Evolutionary conservation across 2,888 invertebrate genomes (phyloP), one percentile per base, ranked within the genome.

Genomic region (Lampropteryx suffumata): DNA sequence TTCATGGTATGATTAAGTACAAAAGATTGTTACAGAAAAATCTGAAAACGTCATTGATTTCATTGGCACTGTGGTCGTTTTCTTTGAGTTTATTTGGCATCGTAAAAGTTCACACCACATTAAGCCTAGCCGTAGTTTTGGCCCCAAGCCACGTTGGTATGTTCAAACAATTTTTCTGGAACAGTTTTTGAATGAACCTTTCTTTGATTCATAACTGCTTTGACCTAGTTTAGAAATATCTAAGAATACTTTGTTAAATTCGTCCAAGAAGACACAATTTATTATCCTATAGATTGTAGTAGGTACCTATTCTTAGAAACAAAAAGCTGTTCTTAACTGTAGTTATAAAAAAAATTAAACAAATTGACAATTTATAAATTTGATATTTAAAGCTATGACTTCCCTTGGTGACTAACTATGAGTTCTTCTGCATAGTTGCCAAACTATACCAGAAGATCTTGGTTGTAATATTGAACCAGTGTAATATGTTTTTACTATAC

Each of bases 101-200:
- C 63, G 76, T 67, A 69, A 75, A 81, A 76, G 71, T 84, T 87
- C 78, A 78, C 84, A 84, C 82, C 73, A 79, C 77, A 85, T 84
- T 84, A 81, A 78, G 68, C 67, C 66, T 58, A 64, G 60, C 62
- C 64, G 69, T 64, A 69, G 63, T 71, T 71, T 85, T 84, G 86
- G 85, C 82, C 60, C 51, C 36, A 53, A 64, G 84, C 87, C 85
- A 86, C 70, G 57, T 57, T 51, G 61, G 66, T 65, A 45, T 67
- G 62, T 61, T 64, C 54, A 55, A 62, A 64, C 55, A 57, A 51
- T 58, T 62, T 55, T 64, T 62, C 57, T 63, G 61, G 57, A 64
- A 67, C 71, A 67, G 68, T 71, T 76, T 76, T 73, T 71, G 62
- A 69, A 71, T 68, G 67, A 46, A 61, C 46, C 61, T 59, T 61